These are phyloP conservation scores for Thumatha senex DNA, from an alignment of 2,888 invertebrate genomes.

Conservation along the genomic window DNA sequence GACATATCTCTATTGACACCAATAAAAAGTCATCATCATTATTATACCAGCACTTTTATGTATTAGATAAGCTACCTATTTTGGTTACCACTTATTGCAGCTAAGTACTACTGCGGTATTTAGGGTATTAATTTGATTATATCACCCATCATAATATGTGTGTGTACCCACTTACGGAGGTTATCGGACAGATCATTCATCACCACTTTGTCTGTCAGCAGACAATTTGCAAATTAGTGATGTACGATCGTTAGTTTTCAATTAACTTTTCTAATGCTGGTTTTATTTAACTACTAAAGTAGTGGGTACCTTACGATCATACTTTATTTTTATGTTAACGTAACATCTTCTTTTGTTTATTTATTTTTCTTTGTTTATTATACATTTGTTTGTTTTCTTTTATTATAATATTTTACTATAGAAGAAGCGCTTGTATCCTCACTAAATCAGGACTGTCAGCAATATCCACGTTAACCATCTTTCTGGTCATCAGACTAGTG, in stretches of 20 bases:
- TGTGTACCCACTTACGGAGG: slow-evolving; percentile 32
- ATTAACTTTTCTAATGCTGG: slow-evolving; percentile 10
- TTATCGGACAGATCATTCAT: slow-evolving; percentile 44
- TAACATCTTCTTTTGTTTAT: too few relatives aligned
- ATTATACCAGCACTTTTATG: not conserved
- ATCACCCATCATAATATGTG: slow-evolving; percentile 40
- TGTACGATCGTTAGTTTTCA: slow-evolving; percentile 23
- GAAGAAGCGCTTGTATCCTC: too few relatives aligned
- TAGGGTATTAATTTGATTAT: slow-evolving; percentile 54
- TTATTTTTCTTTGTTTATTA: too few relatives aligned
- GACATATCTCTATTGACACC: not conserved
- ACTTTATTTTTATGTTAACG: too few relatives aligned
- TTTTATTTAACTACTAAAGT: not conserved
- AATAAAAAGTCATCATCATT: slow-evolving; percentile 5
- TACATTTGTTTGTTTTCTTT: too few relatives aligned
- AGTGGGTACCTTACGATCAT: not conserved
- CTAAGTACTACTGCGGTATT: slow-evolving; percentile 44
- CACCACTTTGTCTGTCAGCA: slow-evolving; percentile 39
- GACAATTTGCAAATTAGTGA: slow-evolving; percentile 41
- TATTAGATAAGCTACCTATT: slow-evolving; percentile 1
- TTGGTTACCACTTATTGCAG: slow-evolving; percentile 7
- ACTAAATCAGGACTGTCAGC: too few relatives aligned
- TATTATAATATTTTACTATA: too few relatives aligned
- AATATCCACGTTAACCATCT: too few relatives aligned
- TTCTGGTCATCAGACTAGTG: too few relatives aligned